Percentiles rank a stretch among this genome's conserved stretches.
These are phyloP conservation scores for Tyria jacobaeae DNA, from an alignment of 2,888 invertebrate genomes.

Conservation along the genomic window DNA sequence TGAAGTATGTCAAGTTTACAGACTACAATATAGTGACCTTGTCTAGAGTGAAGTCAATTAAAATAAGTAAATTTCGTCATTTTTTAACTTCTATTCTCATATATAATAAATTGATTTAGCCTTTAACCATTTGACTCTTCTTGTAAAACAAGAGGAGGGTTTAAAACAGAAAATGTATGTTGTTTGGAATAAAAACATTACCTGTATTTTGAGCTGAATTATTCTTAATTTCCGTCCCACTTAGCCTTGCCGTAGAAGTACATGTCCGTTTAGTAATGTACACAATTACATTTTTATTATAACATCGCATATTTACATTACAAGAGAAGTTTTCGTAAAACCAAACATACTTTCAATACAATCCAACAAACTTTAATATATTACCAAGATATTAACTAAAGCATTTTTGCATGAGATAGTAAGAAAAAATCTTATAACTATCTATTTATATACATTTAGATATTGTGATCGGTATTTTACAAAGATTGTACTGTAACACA, in stretches of 20 bases:
- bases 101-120: background rate
- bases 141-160: background rate
- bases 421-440: slow-evolving; percentile 22
- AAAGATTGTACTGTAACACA: slow-evolving; percentile 19
- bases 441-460: slow-evolving; percentile 11
- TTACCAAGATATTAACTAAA: slow-evolving; percentile 22
- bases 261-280: slow-evolving; percentile 33
- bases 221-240: background rate
- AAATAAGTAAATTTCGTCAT: background rate
- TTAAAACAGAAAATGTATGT: background rate
- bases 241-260: slow-evolving; percentile 11
- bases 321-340: slow-evolving; percentile 26
- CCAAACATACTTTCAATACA: slow-evolving; percentile 20
- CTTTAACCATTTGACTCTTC: background rate
- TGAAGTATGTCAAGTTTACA: background rate
- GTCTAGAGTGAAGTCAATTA: background rate
- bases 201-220: background rate
- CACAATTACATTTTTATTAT: slow-evolving; percentile 30
- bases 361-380: slow-evolving; percentile 17
- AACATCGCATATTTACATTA: slow-evolving; percentile 45
- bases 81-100: no score
- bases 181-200: background rate
- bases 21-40: background rate
- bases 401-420: slow-evolving; percentile 21
- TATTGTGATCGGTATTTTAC: slow-evolving; percentile 14